Evolutionary conservation across 35 echinoderm and acorn worm genomes (phyloP).

Genomic region (Heliocidaris erythrogramma): DNA sequence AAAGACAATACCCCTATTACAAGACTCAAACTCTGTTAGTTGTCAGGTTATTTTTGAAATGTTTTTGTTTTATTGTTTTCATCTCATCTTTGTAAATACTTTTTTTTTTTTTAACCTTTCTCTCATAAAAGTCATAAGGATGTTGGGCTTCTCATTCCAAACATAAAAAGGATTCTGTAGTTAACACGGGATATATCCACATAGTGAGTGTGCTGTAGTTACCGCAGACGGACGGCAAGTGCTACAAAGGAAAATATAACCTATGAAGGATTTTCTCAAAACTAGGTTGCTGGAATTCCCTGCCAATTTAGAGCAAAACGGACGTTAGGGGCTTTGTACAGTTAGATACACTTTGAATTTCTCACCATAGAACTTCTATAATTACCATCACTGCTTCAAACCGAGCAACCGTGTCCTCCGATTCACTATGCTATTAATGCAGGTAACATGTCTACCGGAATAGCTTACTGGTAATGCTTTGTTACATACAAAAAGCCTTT

Average conservation of each 20-base stretch:
- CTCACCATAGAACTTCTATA: too few species aligned
- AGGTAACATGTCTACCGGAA: neutral
- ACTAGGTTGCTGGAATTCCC: neutral
- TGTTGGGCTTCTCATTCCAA: neutral
- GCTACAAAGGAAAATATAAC: neutral
- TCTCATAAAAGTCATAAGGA: constrained; percentile 9
- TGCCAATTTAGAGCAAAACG: neutral
- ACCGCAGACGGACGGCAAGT: neutral
- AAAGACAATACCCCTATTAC: too few species aligned
- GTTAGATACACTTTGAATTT: too few species aligned
- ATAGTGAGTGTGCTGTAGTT: constrained; percentile 2
- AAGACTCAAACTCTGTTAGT: too few species aligned
- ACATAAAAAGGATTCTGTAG: constrained; percentile 10
- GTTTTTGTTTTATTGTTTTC: constrained; percentile 6
- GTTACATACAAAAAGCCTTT: neutral
- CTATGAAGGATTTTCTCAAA: neutral
- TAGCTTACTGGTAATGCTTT: neutral
- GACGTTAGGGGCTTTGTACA: neutral
- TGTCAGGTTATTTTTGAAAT: neutral
- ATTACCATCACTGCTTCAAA: too few species aligned
- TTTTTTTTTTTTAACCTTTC: neutral
- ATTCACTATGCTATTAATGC: too few species aligned
- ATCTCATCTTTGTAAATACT: constrained; percentile 14
- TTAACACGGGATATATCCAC: constrained; percentile 3
- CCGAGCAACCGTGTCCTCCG: too few species aligned